Base-by-base conservation (phyloP, 2,888 invertebrate genomes). In the Leucophora obtusa region DNA sequence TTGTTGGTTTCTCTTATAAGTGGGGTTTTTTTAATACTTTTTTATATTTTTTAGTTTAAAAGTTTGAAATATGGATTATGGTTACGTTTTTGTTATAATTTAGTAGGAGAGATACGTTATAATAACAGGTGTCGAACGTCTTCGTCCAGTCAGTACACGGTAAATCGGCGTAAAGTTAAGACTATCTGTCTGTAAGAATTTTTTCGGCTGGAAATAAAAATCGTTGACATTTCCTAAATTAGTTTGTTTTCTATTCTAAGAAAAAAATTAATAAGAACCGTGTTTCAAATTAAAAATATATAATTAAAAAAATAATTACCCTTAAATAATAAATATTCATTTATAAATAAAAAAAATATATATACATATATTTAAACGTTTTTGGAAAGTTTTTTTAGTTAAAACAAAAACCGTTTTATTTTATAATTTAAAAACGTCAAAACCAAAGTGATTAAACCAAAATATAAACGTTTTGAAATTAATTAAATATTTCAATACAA, bases 151-250 rank as follows among this genome's bases (percentile, higher is more conserved):
- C 89, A 89, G 89, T 89, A 86, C 86, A 85, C 87, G 86, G 87
- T 87, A 88, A 86, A 87, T 86, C 86, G 88, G 89, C 89, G 86
- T 85, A 85, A 87, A 87, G 89, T 89, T 86, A 85, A 89, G 88
- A 86, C 89, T 82, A 28, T 47, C 24, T 54, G 0, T 18, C 15
- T 21, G 24, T 51, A 47, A 21, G 33, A 68, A 54, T 63, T 38
- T 58, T 70, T 18, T 51, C 63, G 56, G 24, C 18, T 58, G 51
- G 35, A 56, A 69, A 24, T n/a, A 75, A 53, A 59, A 66, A 33
- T 9, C 58, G 76, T 76, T 76, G 76, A 70, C 56, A 51, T 43
- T 76, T 70, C 53, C 17, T 51, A 70, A 24, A 21, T 14, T 10
- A 11, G 1, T 38, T 1, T 10, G 1, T 9, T 8, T 35, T 35